Evolutionary conservation across 2,797 vertebrate genomes (phyloP), one percentile per base, ranked within the genome.

Genomic region (Xenentodon cancila): DNA sequence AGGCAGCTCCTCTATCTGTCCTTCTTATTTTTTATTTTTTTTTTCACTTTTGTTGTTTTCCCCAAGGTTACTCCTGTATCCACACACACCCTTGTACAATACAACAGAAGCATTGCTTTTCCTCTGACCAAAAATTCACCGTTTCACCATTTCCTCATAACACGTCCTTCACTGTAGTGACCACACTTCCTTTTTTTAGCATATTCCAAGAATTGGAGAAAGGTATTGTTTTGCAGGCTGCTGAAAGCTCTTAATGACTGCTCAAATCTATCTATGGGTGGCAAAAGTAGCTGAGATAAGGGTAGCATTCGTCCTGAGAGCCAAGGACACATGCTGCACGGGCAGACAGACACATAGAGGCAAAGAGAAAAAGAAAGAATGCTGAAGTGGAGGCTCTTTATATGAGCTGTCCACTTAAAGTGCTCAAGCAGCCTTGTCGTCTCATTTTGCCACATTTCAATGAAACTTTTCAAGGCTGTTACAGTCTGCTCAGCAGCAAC

Each of bases 401-500:
- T 58, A 40, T 61, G 64, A 78, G 51, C 53, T 57, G 32, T 51
- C 79, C 68, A 56, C 73, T 80, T 82, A 46, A 71, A 52, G 27
- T 68, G 47, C 62, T 75, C 20, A n/a, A 70, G 66, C 61, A 34
- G 44, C 65, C 43, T 30, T 30, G 66, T 81, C 50, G n/a, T 51
- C 5, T 22, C 54, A 77, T 74, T 64, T 64, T 80, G 65, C 74
- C 64, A 64, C 62, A 72, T 84, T 81, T 80, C 57, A 65, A 55
- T 52, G 21, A 67, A 82, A 81, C 63, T 71, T 73, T 71, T 71
- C 74, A 84, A 81, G 73, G 81, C 70, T 73, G 69, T 45, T 49
- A 62, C 77, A 60, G 64, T 61, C 50, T 59, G 25, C 53, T 61
- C 60, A 32, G 18, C 46, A 49, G 43, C 15, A 1, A 69, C 54